These are phyloP conservation scores for Apantesis nais DNA, from an alignment of 2,888 invertebrate genomes.

Conservation along the genomic window DNA sequence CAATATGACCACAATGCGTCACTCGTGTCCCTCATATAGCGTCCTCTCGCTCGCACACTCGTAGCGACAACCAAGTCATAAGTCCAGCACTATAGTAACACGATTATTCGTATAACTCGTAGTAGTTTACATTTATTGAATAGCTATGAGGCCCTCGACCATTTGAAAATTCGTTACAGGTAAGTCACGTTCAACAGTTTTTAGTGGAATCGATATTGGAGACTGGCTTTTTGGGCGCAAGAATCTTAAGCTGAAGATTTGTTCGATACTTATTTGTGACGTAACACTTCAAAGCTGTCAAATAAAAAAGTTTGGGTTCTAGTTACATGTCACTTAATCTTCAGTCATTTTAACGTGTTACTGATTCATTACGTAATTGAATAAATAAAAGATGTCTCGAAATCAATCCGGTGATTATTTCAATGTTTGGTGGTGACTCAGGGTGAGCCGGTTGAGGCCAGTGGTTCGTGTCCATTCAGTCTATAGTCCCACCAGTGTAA, in stretches of 20 bases:
- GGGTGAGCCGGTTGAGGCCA: slow-evolving; percentile 2
- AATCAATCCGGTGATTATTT: background rate
- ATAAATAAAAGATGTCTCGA: background rate
- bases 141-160: slow-evolving; percentile 38
- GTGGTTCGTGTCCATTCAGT: slow-evolving; percentile 12
- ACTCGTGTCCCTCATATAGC: slow-evolving; percentile 54
- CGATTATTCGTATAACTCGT: slow-evolving; percentile 29
- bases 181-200: slow-evolving; percentile 16
- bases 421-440: background rate
- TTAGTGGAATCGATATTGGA: slow-evolving; percentile 14
- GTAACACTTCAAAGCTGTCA: background rate
- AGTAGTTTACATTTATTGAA: slow-evolving; percentile 21
- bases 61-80: slow-evolving; percentile 33
- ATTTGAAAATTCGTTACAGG: slow-evolving; percentile 16
- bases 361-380: background rate
- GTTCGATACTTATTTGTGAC: slow-evolving; percentile 4
- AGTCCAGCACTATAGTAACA: slow-evolving; percentile 47
- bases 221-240: slow-evolving; percentile 13
- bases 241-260: background rate
- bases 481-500: slow-evolving; percentile 15
- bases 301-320: background rate
- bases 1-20: slow-evolving; percentile 60
- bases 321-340: background rate
- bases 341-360: background rate
- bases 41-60: slow-evolving; percentile 60